Evolutionary conservation across 2,888 invertebrate species (phyloP).

Genomic region (Gnatocerus cornutus): DNA sequence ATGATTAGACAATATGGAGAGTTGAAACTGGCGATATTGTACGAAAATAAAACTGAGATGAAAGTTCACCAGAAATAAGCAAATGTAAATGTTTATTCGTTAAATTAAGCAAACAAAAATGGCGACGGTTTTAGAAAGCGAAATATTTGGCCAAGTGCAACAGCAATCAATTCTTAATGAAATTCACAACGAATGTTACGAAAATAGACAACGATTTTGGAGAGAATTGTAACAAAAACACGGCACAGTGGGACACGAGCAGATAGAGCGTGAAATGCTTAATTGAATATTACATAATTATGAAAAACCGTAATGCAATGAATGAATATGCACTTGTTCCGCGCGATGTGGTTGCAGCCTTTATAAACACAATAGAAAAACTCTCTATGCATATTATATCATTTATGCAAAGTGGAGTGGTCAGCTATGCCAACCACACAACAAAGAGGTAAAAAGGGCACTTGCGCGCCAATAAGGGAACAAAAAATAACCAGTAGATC

Average conservation of each 20-base stretch:
- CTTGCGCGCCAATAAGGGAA: no score
- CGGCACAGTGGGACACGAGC: slow-evolving; percentile 18
- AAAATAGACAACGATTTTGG: slow-evolving; percentile 27
- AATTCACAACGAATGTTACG: not conserved
- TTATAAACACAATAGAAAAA: not conserved
- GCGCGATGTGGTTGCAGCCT: not conserved
- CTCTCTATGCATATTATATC: no score
- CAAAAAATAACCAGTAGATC: no score
- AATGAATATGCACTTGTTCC: not conserved
- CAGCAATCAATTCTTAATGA: not conserved
- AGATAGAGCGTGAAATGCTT: slow-evolving; percentile 36
- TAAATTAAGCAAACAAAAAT: slow-evolving; percentile 8
- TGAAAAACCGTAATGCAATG: not conserved
- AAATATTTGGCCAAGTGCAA: not conserved
- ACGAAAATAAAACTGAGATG: no score
- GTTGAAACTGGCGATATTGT: not conserved
- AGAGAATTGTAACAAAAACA: slow-evolving; percentile 25
- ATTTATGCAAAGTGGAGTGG: no score
- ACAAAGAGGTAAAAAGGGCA: no score
- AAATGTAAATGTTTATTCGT: slow-evolving; percentile 6
- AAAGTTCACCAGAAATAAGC: slow-evolving; percentile 7
- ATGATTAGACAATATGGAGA: slow-evolving; percentile 11
- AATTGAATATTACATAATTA: not conserved
- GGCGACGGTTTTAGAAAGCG: slow-evolving; percentile 7
- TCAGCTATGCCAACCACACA: no score